Percentiles rank a stretch among this genome's conserved stretches.
These are phyloP conservation scores for Mormyrus lacerda DNA, from an alignment of 2,113 vertebrate species.

Conservation along the genomic window DNA sequence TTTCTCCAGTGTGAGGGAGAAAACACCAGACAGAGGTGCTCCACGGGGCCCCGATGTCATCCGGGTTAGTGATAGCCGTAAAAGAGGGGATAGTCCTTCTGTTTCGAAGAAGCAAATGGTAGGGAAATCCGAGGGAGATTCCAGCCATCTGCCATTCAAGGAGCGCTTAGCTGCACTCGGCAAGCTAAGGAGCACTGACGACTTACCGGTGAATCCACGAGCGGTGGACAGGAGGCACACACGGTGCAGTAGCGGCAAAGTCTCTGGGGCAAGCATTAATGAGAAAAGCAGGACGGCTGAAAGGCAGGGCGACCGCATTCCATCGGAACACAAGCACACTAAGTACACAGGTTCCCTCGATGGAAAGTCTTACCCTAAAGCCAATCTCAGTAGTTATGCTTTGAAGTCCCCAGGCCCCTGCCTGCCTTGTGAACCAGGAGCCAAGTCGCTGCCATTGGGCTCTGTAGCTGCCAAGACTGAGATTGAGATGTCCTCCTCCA, in stretches of 20 bases:
- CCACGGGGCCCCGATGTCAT: slow-evolving; percentile 14
- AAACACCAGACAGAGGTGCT: neutral
- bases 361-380: slow-evolving; percentile 20
- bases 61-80: slow-evolving; percentile 19
- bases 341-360: slow-evolving; percentile 28
- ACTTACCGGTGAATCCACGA: neutral
- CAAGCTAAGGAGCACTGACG: slow-evolving; percentile 47
- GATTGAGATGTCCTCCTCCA: slow-evolving; percentile 38
- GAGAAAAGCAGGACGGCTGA: slow-evolving; percentile 29
- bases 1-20: slow-evolving; percentile 34
- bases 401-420: slow-evolving; percentile 59
- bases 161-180: slow-evolving; percentile 56
- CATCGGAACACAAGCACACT: slow-evolving; percentile 12
- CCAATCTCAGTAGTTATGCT: slow-evolving; percentile 44
- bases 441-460: slow-evolving; percentile 54
- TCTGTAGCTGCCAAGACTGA: slow-evolving; percentile 51
- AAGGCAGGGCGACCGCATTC: slow-evolving; percentile 16
- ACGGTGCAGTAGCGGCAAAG: neutral
- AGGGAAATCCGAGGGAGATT: slow-evolving; percentile 46
- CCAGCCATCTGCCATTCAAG: slow-evolving; percentile 51
- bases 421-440: slow-evolving; percentile 32
- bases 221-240: neutral
- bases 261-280: neutral
- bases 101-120: slow-evolving; percentile 56
- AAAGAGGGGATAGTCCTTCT: slow-evolving; percentile 45